Conservation (phyloP, 2,113 vertebrate species). For the Oreochromis tanganicae region DNA sequence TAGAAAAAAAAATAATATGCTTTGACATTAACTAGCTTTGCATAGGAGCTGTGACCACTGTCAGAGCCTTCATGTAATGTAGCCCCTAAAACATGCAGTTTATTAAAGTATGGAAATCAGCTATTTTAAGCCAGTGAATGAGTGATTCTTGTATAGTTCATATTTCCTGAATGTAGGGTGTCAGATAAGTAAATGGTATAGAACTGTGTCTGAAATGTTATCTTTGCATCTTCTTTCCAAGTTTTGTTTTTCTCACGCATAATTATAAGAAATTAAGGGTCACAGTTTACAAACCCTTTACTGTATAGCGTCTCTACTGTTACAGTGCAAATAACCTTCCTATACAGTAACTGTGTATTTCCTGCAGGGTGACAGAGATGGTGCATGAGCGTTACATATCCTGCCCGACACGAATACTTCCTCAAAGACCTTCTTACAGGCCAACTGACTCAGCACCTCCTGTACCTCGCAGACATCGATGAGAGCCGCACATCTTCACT, state of each 20-base stretch:
- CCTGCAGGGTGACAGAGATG: constrained; percentile 52
- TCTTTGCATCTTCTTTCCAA: not conserved
- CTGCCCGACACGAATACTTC: constrained; percentile 48
- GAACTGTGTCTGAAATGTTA: not conserved
- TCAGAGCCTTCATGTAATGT: not conserved
- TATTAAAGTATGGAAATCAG: not conserved
- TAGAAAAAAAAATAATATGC: not conserved
- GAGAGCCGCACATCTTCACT: not conserved
- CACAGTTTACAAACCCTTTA: not conserved
- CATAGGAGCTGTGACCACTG: not conserved
- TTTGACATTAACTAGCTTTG: not conserved
- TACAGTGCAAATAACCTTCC: not conserved
- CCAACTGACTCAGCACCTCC: constrained; percentile 24
- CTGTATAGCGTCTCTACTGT: not conserved
- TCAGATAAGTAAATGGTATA: not conserved
- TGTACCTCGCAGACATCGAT: constrained; percentile 53
- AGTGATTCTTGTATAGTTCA: not conserved
- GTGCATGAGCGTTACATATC: constrained; percentile 65
- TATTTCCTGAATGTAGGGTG: not conserved
- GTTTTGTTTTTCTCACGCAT: not conserved
- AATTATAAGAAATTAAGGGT: not conserved
- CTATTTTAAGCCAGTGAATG: not conserved
- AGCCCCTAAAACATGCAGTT: not conserved
- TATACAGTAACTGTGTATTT: not conserved
- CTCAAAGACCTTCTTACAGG: constrained; percentile 45